These are phyloP conservation scores for Drosophila stalkeri DNA, from an alignment of 2,888 invertebrate genomes.

Conservation along the genomic window DNA sequence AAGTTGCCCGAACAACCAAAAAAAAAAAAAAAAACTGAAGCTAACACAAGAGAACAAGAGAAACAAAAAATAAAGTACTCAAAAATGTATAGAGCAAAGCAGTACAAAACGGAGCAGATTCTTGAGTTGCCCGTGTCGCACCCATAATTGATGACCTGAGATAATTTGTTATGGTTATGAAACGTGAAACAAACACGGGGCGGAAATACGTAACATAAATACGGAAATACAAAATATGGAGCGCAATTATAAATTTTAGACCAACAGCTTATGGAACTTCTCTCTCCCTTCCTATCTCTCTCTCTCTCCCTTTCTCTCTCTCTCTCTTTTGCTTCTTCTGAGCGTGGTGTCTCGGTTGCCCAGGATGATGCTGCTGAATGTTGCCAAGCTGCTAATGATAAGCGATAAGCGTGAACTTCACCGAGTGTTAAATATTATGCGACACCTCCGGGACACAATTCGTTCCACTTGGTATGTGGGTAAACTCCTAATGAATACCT, in stretches of 20 bases:
- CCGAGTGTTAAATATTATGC: slow-evolving; percentile 72
- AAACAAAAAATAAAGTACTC: slow-evolving; percentile 31
- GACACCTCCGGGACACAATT: slow-evolving; percentile 62
- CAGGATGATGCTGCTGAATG: slow-evolving; percentile 9
- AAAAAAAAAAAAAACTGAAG: slow-evolving; percentile 16
- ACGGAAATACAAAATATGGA: slow-evolving; percentile 53
- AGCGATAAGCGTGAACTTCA: slow-evolving; percentile 63
- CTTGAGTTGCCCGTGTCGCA: slow-evolving; percentile 53
- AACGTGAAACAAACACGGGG: slow-evolving; percentile 64
- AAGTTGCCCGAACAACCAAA: slow-evolving; percentile 42
- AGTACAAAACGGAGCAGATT: slow-evolving; percentile 32
- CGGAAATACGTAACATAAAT: slow-evolving; percentile 42
- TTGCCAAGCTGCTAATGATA: slow-evolving; percentile 59
- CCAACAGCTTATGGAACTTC: slow-evolving; percentile 16
- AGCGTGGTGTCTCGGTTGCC: slow-evolving; percentile 3
- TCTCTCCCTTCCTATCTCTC: not conserved
- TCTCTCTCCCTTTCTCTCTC: not conserved
- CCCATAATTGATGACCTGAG: slow-evolving; percentile 78
- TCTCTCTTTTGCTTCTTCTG: not conserved
- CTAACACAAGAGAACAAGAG: slow-evolving; percentile 12
- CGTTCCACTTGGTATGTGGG: slow-evolving; percentile 47
- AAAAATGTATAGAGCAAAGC: slow-evolving; percentile 15
- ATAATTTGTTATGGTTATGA: slow-evolving; percentile 78
- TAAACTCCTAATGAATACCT: slow-evolving; percentile 39
- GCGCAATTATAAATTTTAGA: slow-evolving; percentile 56